Evolutionary conservation across 2,888 invertebrate species (phyloP).

Genomic region (Bruchidius siliquastri): DNA sequence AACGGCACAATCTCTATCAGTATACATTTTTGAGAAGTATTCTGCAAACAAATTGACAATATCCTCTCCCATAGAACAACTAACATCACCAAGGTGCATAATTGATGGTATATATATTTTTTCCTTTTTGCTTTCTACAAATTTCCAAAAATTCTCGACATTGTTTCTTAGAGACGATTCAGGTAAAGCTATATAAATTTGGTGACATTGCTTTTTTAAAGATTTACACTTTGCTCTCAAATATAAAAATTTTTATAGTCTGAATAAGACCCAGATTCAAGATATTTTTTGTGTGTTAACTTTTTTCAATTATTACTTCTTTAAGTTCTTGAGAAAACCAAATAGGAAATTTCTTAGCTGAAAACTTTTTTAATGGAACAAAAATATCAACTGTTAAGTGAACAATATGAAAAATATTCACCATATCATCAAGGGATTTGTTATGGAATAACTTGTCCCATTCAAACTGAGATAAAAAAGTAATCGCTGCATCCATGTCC

Average conservation of each 20-base stretch:
- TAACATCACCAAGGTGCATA: no score
- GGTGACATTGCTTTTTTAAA: not conserved
- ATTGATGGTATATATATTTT: no score
- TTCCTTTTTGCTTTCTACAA: no score
- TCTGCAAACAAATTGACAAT: not conserved
- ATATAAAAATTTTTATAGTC: not conserved
- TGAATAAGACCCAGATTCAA: not conserved
- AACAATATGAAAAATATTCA: not conserved
- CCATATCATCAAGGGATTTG: not conserved
- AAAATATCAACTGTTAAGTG: not conserved
- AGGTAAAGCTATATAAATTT: not conserved
- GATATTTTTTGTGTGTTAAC: not conserved
- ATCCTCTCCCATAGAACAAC: not conserved
- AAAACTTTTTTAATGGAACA: not conserved
- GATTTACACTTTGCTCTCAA: not conserved
- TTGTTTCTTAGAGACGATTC: no score
- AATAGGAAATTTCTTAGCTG: not conserved
- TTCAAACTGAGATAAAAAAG: not conserved
- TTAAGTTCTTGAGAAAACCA: not conserved
- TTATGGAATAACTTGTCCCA: not conserved
- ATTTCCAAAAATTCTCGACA: no score
- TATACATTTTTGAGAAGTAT: constrained; percentile 1
- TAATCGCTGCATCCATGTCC: not conserved
- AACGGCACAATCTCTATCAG: not conserved
- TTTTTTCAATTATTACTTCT: not conserved